phyloP scores from a whole-genome alignment of 2,797 vertebrate genomes.

The Smutsia temminckii region DNA sequence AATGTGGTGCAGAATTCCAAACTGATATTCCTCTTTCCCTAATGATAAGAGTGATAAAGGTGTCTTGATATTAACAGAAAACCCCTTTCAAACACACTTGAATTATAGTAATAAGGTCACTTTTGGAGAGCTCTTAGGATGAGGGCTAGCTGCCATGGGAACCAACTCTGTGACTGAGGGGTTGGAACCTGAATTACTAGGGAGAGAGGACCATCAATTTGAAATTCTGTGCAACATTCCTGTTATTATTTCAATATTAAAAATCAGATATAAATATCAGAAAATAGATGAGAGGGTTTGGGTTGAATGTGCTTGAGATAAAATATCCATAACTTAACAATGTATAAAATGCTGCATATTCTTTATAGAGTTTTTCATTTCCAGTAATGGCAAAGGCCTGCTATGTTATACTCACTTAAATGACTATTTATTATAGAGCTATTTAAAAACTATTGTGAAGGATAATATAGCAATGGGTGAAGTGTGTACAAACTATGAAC shows the following conservation, averaged over 20 bases:
- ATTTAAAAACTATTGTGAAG: background rate
- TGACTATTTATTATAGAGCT: background rate
- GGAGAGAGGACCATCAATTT: background rate
- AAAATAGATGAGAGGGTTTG: background rate
- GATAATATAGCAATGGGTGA: background rate
- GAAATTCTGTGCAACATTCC: background rate
- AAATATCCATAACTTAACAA: background rate
- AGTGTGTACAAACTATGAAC: background rate
- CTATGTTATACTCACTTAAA: background rate
- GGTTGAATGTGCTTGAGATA: background rate
- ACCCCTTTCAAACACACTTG: no score
- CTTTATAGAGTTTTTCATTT: background rate
- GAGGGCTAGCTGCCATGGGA: no score
- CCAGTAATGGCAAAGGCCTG: background rate
- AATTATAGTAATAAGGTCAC: no score
- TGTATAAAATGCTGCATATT: background rate
- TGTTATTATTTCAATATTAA: background rate
- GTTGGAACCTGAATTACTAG: background rate
- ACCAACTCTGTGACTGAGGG: no score
- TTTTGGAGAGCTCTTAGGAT: no score
- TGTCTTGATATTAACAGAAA: no score
- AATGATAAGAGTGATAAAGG: background rate
- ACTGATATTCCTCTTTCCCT: background rate
- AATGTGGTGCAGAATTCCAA: background rate
- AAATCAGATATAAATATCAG: background rate